Base-by-base conservation (phyloP, 2,888 invertebrate species). In the Acheta domesticus region DNA sequence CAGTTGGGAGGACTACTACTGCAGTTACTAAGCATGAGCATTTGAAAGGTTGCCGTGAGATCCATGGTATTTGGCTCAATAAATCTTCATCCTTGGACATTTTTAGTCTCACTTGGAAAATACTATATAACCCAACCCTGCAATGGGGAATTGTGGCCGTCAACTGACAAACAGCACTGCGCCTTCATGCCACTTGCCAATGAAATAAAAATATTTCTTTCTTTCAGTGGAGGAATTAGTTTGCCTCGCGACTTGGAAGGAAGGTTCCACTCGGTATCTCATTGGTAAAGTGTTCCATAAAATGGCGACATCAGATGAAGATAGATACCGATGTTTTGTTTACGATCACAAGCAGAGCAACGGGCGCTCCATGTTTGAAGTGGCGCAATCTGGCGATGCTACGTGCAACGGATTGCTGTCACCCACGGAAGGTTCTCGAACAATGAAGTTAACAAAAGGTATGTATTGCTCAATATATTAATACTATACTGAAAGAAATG, bases 201-300 rank as follows among this genome's bases (percentile, higher is more conserved):
- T 36, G 5, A 8, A 36, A 36, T 36, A 8, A 36, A 8, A 8
- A 8, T 36, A 8, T 36, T 8, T 36, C 36, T 36, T 36, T 62
- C 16, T 62, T 62, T 62, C 85, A 94, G 95, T 93, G 78, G 95
- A 95, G 85, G 94, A 95, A 87, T 86, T 95, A 79, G 92, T 93
- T 77, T 95, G 95, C 86, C 87, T 95, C 80, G 95, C 94, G 4
- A 91, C 91, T 21, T 96, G 95, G 95, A 94, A 93, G 86, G 95
- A 95, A 83, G 94, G 95, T 0, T 92, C 93, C 73, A 93, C 92
- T 77, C 89, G 93, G 83, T 88, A 87, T 84, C 85, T 88, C 83
- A 87, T 88, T 83, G 88, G 87, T 48, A 85, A 86, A 83, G 84
- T 87, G 81, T 84, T 84, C 81, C 85, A 85, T 84, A 85, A 85